Evolutionary conservation across 1,140 invertebrate species (phyloP), one percentile per base, ranked within the genome.

Genomic region (Goniozus legneri): DNA sequence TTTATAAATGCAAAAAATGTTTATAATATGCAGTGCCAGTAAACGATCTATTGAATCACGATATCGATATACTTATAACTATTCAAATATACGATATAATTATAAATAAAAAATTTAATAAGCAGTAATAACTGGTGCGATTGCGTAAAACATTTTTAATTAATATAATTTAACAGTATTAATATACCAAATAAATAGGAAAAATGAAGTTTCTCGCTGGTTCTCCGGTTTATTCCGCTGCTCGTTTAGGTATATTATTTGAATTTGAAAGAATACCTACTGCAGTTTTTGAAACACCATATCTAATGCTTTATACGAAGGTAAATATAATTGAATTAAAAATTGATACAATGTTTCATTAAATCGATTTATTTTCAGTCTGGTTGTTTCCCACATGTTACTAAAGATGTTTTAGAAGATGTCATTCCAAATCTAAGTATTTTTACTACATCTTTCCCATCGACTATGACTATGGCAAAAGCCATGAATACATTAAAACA

Each of bases 381-480:
- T 43, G 84, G 83, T 8, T 79, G 80, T 54, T 73, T 85, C 43
- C 84, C 84, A 1, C 82, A 85, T 64, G 67, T 86, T 8, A 82
- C 80, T 1, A 78, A 79, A 42, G 84, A 86, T 70, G 80, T 85
- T 0, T 77, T 85, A n/a, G 76, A 82, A 60, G 68, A 75, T 42
- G 56, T 85, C 42, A 77, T 71, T 12, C 54, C 59, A 21, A 67
- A 79, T n/a, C 61, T 65, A 31, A 77, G 79, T 19, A 58, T 81
- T 6, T 56, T 86, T 14, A 78, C 81, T 44, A 70, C 84, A 16
- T 80, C 83, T 1, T 52, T 86, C 12, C 71, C 79, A 3, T 79
- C 77, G 10, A 80, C 79, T 24, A 60, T 79, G 44, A 67, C 69
- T 35, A 84, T 82, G 73, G 35, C 64, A 13, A 77, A 84, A 33